Evolutionary conservation across 2,888 invertebrate species (phyloP).

Genomic region (Zeuzera pyrina): DNA sequence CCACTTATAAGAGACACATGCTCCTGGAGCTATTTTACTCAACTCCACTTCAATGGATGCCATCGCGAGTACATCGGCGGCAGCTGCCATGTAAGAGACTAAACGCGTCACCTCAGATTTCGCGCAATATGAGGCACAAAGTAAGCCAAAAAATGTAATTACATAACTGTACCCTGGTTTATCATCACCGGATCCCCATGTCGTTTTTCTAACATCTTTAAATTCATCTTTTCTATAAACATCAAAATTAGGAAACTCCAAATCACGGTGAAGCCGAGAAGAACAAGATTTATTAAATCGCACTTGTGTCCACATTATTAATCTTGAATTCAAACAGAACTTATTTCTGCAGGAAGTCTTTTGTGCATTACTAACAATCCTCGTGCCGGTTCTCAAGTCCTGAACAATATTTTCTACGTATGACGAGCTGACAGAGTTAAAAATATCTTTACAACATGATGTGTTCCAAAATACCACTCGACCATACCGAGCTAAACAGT

Average conservation of each 20-base stretch:
- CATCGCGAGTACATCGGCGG: conserved; percentile 83
- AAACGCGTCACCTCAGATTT: conserved; percentile 75
- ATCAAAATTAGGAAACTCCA: conserved; percentile 47
- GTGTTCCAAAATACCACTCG: conserved; percentile 22
- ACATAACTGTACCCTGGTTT: conserved; percentile 65
- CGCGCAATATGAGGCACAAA: conserved; percentile 72
- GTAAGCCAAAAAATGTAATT: conserved; percentile 64
- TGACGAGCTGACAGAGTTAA: conserved; percentile 13
- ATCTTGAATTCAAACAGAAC: conserved; percentile 14
- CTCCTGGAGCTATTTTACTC: conserved; percentile 77
- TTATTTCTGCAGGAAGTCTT: conserved; percentile 11
- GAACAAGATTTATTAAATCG: conserved; percentile 31
- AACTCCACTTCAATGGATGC: conserved; percentile 85
- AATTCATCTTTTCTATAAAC: conserved; percentile 44
- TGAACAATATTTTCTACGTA: not conserved
- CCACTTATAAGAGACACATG: conserved; percentile 81
- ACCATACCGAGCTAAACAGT: conserved; percentile 21
- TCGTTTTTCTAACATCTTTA: conserved; percentile 38
- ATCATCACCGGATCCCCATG: conserved; percentile 40
- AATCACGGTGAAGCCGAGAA: conserved; percentile 52
- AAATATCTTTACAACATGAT: conserved; percentile 22
- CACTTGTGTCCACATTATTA: conserved; percentile 41
- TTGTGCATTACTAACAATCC: not conserved
- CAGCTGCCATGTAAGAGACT: conserved; percentile 74
- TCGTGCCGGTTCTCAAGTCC: conserved; percentile 8